Evolutionary conservation across 2,888 invertebrate genomes (phyloP), one percentile per base, ranked within the genome.

Genomic region (Drosophila prostipennis): DNA sequence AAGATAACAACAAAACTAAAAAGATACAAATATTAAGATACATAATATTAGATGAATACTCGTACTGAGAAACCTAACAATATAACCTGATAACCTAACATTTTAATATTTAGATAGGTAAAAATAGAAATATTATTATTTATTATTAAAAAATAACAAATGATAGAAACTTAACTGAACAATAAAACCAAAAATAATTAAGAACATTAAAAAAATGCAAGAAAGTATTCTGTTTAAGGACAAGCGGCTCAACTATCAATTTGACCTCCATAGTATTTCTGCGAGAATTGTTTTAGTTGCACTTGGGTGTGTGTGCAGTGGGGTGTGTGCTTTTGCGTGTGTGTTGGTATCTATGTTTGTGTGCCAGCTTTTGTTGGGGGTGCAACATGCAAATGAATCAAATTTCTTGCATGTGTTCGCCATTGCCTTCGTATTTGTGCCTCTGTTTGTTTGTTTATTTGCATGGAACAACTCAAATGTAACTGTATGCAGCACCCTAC

Each of bases 361-460:
- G 52, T 51, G 46, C 56, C 36, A 37, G 49, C 55, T 65, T 72
- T 57, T 59, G 61, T 58, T 77, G 49, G 53, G 48, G 46, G 63
- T 43, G 54, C 70, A 72, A 63, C 72, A 76, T 72, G 74, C 74
- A 78, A 76, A 55, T 74, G 74, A 65, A 64, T 72, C 65, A 72
- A 73, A 63, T 72, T 72, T 40, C 54, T 46, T 57, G 54, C 55
- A 43, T 60, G 68, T 58, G 51, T 64, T 23, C 26, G 58, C 32
- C 36, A 36, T 39, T 70, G 48, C 61, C 34, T 43, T 42, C 34
- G 60, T 48, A 29, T 63, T 51, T 57, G 71, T 71, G 48, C 26
- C 51, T 37, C 40, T 63, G 61, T 60, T 55, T 56, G 49, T 60
- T 55, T 58, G 53, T 55, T 51, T 70, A 63, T 63, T 23, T 52